These are phyloP conservation scores for Chaunax sp. DNA, from an alignment of 2,797 vertebrate species.

Conservation along the genomic window DNA sequence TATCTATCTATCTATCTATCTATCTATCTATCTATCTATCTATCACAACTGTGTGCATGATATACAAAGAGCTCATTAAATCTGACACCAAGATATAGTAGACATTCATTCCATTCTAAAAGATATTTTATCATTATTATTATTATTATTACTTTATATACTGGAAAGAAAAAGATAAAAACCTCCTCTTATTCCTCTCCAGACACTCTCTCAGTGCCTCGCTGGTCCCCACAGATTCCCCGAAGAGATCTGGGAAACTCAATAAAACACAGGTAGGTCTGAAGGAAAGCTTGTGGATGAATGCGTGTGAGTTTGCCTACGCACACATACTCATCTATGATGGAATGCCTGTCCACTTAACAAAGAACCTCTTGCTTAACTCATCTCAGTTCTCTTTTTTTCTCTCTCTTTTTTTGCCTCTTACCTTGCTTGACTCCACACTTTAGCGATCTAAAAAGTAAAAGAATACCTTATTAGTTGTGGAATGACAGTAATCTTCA, in stretches of 20 bases:
- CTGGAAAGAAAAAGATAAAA: background rate
- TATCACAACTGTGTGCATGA: conserved; percentile 4
- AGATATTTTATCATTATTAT: conserved; percentile 15
- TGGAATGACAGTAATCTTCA: conserved; percentile 40
- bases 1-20: conserved; percentile 16
- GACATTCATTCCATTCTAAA: conserved; percentile 15
- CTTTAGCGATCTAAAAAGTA: conserved; percentile 54
- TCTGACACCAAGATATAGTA: conserved; percentile 14
- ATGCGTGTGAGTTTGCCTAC: conserved; percentile 1
- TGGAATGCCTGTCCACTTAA: conserved; percentile 69
- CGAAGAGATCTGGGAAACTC: conserved; percentile 98
- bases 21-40: conserved; percentile 12
- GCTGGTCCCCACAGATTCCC: conserved; percentile 99
- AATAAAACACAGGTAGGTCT: conserved; percentile 97
- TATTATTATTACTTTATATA: no score
- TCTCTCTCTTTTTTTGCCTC: conserved; percentile 13
- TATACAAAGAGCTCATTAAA: conserved; percentile 32
- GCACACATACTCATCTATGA: conserved; percentile 4
- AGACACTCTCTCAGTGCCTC: conserved; percentile 99
- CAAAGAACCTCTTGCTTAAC: conserved; percentile 52
- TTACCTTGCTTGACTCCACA: conserved; percentile 50
- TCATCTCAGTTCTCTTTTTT: conserved; percentile 33
- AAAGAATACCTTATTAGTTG: conserved; percentile 44
- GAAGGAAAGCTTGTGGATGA: conserved; percentile 22
- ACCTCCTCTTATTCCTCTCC: conserved; percentile 26